Evolutionary conservation across 1,140 invertebrate genomes (phyloP).

Genomic region (Heliothis subflexa): DNA sequence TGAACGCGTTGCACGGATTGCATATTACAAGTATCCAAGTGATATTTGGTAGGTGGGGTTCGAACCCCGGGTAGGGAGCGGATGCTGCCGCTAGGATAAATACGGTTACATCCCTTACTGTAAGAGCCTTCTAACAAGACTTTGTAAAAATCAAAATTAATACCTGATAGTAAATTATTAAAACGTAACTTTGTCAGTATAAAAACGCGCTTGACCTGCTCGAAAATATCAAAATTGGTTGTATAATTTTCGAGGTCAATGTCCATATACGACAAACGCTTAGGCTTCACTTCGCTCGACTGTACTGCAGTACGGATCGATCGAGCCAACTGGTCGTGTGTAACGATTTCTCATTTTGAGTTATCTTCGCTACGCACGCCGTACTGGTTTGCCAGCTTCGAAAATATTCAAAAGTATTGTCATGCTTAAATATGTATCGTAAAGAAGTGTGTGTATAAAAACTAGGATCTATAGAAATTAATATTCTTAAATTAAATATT

Average conservation of each 20-base stretch:
- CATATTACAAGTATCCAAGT: conserved; percentile 18
- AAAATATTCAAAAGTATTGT: conserved; percentile 45
- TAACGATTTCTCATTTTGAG: background rate
- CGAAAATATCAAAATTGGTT: conserved; percentile 9
- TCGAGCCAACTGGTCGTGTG: background rate
- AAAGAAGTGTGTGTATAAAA: conserved; percentile 32
- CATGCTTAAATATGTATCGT: conserved; percentile 34
- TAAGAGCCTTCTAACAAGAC: conserved; percentile 27
- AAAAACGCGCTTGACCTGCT: conserved; percentile 13
- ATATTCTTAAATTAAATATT: conserved; percentile 32
- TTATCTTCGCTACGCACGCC: conserved; percentile 1
- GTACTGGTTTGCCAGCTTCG: conserved; percentile 45
- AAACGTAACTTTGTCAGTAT: conserved; percentile 8
- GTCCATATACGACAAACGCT: conserved; percentile 11
- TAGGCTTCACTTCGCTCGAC: background rate
- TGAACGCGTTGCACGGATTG: conserved; percentile 13
- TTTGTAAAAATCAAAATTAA: conserved; percentile 22
- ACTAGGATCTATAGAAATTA: conserved; percentile 30
- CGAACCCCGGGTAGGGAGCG: background rate
- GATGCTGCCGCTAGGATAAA: background rate
- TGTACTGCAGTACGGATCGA: background rate
- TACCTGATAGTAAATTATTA: background rate
- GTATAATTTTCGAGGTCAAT: conserved; percentile 2
- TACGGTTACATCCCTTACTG: conserved; percentile 1
- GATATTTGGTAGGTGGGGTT: conserved; percentile 4